Evolutionary conservation across 1,140 invertebrate species (phyloP).

Genomic region (Aphelenchoides besseyi): DNA sequence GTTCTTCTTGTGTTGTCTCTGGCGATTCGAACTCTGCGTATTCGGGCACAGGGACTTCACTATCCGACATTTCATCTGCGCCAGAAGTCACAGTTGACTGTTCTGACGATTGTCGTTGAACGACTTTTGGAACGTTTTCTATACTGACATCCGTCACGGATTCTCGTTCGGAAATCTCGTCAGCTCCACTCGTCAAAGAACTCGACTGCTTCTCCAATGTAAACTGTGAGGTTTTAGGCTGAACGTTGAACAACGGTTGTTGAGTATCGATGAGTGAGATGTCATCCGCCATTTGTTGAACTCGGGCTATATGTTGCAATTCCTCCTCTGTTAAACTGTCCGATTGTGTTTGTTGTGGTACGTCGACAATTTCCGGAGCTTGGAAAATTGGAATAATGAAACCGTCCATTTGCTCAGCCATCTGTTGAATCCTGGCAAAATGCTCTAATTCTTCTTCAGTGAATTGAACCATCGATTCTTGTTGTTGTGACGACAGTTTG

Average conservation of each 20-base stretch:
- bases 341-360: background rate
- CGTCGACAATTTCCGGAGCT: background rate
- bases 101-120: no score
- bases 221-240: background rate
- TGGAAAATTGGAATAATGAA: background rate
- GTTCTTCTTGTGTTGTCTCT: background rate
- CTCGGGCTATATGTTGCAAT: background rate
- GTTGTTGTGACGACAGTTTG: background rate
- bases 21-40: background rate
- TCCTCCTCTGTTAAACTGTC: background rate
- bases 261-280: background rate
- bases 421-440: background rate
- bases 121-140: no score
- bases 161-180: background rate
- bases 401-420: slow-evolving; percentile 5
- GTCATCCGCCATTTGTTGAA: slow-evolving; percentile 3
- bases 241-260: background rate
- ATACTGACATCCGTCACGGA: no score
- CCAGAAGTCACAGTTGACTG: background rate
- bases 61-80: no score
- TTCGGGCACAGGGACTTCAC: no score
- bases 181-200: background rate
- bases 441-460: background rate
- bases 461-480: background rate
- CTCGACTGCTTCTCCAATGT: background rate